Evolutionary conservation across 2,113 vertebrate species (phyloP).

Genomic region (Oryzias curvinotus): DNA sequence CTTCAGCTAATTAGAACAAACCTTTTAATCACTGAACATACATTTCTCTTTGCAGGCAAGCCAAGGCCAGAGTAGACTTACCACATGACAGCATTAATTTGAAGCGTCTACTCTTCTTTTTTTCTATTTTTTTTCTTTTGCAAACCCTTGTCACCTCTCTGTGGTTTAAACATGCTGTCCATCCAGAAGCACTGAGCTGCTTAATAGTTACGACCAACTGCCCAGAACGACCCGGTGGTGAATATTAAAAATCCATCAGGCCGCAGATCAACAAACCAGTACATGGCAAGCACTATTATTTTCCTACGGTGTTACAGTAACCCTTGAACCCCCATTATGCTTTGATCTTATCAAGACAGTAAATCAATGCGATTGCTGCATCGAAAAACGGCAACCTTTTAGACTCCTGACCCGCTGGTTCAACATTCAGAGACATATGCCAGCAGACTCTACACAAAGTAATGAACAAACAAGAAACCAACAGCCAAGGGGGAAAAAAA

Average conservation of each 20-base stretch:
- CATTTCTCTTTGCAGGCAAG: constrained; percentile 27
- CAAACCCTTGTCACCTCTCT: constrained; percentile 32
- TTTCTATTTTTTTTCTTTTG: constrained; percentile 1
- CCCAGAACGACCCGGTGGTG: constrained; percentile 56
- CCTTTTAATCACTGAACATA: constrained; percentile 61
- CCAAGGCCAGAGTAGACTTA: constrained; percentile 36
- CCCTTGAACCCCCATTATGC: constrained; percentile 62
- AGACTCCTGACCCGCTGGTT: constrained; percentile 67
- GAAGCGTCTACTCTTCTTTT: constrained; percentile 36
- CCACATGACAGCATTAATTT: constrained; percentile 63
- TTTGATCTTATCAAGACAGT: constrained; percentile 59
- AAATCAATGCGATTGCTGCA: constrained; percentile 55
- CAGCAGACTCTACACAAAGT: constrained; percentile 4
- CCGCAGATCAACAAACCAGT: constrained; percentile 60
- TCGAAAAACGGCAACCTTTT: constrained; percentile 65
- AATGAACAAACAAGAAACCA: constrained; percentile 35
- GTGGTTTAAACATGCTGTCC: constrained; percentile 24
- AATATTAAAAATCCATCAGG: constrained; percentile 75
- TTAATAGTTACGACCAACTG: constrained; percentile 55
- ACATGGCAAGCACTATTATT: constrained; percentile 66
- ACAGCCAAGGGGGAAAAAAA: constrained; percentile 1
- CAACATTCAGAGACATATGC: constrained; percentile 52
- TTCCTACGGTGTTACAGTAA: constrained; percentile 65
- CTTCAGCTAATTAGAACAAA: constrained; percentile 73
- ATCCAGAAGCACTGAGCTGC: constrained; percentile 38